A percentile compares a stretch with the other conserved stretches of the same genome.
These are phyloP conservation scores for Jordanella pulchra DNA, from an alignment of 2,797 vertebrate species.

Conservation along the genomic window DNA sequence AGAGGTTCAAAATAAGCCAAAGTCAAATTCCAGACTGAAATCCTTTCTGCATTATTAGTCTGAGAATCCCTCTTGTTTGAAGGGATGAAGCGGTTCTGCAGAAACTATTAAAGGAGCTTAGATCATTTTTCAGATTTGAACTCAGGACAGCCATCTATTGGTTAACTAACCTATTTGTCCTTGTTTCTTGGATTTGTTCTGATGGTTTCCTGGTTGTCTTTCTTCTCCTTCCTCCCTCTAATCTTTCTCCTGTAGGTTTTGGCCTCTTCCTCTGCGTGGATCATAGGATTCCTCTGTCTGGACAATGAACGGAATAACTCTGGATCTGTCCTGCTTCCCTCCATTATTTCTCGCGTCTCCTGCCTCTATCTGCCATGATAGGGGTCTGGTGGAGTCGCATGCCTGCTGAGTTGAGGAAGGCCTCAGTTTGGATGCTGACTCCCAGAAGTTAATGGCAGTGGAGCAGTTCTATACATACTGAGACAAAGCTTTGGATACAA, in stretches of 20 bases:
- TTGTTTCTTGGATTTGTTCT: not conserved
- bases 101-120: no score
- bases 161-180: no score
- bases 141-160: no score
- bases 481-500: constrained; percentile 2
- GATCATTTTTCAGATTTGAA: not conserved
- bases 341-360: constrained; percentile 4
- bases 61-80: no score
- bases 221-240: constrained; percentile 7
- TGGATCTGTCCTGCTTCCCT: not conserved
- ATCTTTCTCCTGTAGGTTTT: constrained; percentile 37
- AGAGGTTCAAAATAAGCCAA: no score
- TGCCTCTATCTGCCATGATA: constrained; percentile 3
- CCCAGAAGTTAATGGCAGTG: not conserved
- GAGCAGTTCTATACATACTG: not conserved
- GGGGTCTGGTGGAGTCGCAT: not conserved
- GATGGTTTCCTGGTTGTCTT: not conserved
- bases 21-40: no score
- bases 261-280: constrained; percentile 13
- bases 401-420: not conserved
- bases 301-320: constrained; percentile 24
- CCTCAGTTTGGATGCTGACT: constrained; percentile 1
- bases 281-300: no score
- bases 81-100: not conserved
- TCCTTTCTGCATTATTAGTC: no score